Evolutionary conservation across 1,140 invertebrate species (phyloP).

Genomic region (Dryas iulia): DNA sequence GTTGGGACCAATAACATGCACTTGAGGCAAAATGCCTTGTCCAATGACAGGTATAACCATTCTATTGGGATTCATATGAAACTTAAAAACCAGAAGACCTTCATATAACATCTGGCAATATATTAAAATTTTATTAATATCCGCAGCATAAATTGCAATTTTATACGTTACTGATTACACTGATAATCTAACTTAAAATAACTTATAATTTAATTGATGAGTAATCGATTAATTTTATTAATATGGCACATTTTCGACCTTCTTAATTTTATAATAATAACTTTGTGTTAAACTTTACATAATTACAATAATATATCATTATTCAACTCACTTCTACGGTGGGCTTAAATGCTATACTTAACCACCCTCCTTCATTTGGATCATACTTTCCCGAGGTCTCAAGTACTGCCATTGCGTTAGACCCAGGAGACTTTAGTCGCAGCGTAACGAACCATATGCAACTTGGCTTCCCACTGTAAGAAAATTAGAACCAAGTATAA

Average conservation of each 20-base stretch:
- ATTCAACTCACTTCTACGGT: constrained; percentile 53
- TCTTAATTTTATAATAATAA: too few species aligned
- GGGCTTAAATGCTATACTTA: constrained; percentile 66
- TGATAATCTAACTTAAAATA: too few species aligned
- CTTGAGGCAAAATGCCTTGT: constrained; percentile 60
- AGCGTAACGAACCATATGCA: constrained; percentile 71
- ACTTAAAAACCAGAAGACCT: constrained; percentile 62
- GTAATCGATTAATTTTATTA: too few species aligned
- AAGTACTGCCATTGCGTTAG: constrained; percentile 54
- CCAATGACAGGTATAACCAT: constrained; percentile 64
- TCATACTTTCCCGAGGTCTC: constrained; percentile 67
- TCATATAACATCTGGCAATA: constrained; percentile 60
- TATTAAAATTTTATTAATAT: background rate
- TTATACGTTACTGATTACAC: too few species aligned
- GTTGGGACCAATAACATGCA: constrained; percentile 63
- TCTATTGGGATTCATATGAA: constrained; percentile 72
- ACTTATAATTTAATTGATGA: too few species aligned
- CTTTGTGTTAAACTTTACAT: too few species aligned
- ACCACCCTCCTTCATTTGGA: constrained; percentile 63
- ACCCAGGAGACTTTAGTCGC: constrained; percentile 51
- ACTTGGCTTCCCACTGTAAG: constrained; percentile 59
- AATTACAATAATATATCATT: too few species aligned
- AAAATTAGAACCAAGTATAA: background rate
- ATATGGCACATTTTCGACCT: too few species aligned
- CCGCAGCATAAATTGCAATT: too few species aligned